phyloP scores from a whole-genome alignment of 2,113 vertebrate species.

The Baryphthengus martii region DNA sequence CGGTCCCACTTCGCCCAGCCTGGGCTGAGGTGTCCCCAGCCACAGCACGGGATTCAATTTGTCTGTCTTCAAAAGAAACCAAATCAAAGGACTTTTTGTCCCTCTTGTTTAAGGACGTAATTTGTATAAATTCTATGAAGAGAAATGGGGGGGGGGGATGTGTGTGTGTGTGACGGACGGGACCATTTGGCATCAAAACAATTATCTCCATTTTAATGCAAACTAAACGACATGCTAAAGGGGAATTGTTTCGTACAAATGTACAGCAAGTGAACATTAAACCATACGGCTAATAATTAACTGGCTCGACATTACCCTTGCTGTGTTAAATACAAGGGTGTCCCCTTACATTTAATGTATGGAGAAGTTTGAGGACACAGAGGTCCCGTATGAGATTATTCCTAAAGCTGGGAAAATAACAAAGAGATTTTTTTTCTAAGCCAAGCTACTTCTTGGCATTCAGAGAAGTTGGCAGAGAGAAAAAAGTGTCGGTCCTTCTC shows the following conservation, averaged over 20 bases:
- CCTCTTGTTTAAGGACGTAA: conserved; percentile 10
- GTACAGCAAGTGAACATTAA: conserved; percentile 59
- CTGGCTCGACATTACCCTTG: neutral
- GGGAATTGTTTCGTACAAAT: conserved; percentile 35
- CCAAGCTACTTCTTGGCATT: conserved; percentile 51
- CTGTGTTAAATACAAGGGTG: neutral
- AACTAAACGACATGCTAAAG: conserved; percentile 46
- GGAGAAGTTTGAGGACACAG: conserved; percentile 7
- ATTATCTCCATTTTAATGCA: conserved; percentile 58
- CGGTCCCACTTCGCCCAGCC: neutral
- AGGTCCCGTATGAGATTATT: conserved; percentile 38
- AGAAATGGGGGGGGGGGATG: neutral
- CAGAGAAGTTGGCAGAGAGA: conserved; percentile 60
- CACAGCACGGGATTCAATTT: neutral
- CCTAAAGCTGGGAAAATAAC: conserved; percentile 45
- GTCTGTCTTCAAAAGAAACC: neutral
- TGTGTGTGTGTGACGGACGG: neutral
- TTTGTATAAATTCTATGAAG: conserved; percentile 8
- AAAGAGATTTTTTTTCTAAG: neutral
- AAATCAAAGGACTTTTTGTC: conserved; percentile 11
- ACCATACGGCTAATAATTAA: conserved; percentile 55
- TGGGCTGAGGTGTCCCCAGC: neutral
- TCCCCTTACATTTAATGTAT: neutral
- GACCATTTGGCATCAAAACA: conserved; percentile 54
- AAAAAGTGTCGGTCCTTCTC: conserved; percentile 28